Percentiles rank a stretch among this genome's conserved stretches.
These are phyloP conservation scores for Brassicogethes aeneus DNA, from an alignment of 2,888 invertebrate species.

Conservation along the genomic window DNA sequence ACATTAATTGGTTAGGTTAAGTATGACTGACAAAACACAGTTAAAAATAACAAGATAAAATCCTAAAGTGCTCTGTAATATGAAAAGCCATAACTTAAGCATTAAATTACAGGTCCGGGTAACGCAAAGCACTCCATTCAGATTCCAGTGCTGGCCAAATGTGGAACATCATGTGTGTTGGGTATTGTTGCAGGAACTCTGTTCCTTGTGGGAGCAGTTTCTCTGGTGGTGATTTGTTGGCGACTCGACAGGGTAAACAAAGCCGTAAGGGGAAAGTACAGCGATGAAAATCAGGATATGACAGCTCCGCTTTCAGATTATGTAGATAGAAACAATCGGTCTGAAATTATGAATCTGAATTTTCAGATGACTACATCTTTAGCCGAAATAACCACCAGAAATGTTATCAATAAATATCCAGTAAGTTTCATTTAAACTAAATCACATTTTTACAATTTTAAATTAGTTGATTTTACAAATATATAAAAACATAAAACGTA, in stretches of 20 bases:
- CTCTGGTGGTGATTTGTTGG: slow-evolving; percentile 32
- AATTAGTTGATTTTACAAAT: too few relatives aligned
- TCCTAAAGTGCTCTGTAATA: not conserved
- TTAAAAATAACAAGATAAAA: slow-evolving; percentile 1
- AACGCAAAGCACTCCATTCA: not conserved
- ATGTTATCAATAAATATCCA: slow-evolving; percentile 27
- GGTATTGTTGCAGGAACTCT: slow-evolving; percentile 39
- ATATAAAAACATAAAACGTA: too few relatives aligned
- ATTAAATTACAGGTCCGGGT: slow-evolving; percentile 13
- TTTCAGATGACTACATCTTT: slow-evolving; percentile 34
- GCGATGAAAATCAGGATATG: slow-evolving; percentile 30
- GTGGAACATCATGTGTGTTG: slow-evolving; percentile 42
- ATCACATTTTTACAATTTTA: too few relatives aligned
- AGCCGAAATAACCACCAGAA: slow-evolving; percentile 19
- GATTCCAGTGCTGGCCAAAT: slow-evolving; percentile 25
- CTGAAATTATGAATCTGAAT: slow-evolving; percentile 32
- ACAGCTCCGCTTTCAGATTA: slow-evolving; percentile 34
- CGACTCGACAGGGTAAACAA: slow-evolving; percentile 29
- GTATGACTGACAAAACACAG: not conserved
- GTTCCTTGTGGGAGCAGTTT: slow-evolving; percentile 31
- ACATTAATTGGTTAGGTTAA: too few relatives aligned
- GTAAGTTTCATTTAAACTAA: too few relatives aligned
- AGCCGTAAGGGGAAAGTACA: slow-evolving; percentile 29
- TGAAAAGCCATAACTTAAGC: slow-evolving; percentile 7
- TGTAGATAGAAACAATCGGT: slow-evolving; percentile 26